Evolutionary conservation across 2,888 invertebrate genomes (phyloP).

Genomic region (Macrophya annulata): DNA sequence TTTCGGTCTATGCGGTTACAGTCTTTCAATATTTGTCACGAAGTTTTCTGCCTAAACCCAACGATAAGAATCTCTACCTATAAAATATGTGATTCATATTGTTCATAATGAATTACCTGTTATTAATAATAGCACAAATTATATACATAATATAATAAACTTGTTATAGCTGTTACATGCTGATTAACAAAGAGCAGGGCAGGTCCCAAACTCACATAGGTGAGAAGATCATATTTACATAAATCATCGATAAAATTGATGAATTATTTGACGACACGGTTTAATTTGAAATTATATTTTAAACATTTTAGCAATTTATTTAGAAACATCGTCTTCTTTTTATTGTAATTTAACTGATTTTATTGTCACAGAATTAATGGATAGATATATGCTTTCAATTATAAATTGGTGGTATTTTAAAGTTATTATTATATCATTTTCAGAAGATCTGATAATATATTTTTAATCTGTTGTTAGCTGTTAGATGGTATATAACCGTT

Average conservation of each 20-base stretch:
- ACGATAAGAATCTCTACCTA: conserved; percentile 7
- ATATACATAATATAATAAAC: conserved; percentile 15
- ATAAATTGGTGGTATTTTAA: neutral
- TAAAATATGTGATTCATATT: conserved; percentile 6
- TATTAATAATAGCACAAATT: conserved; percentile 47
- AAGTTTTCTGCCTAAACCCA: neutral
- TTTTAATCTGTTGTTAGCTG: neutral
- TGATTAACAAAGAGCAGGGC: conserved; percentile 1
- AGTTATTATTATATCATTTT: neutral
- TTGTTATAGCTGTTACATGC: conserved; percentile 33
- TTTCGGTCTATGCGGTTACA: neutral
- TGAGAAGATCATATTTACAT: neutral
- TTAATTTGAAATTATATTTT: neutral
- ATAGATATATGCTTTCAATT: neutral
- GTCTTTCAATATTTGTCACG: neutral
- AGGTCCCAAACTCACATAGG: conserved; percentile 7
- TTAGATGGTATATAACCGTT: neutral
- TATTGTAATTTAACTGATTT: neutral
- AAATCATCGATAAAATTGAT: conserved; percentile 17
- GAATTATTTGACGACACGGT: neutral
- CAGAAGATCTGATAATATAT: conserved; percentile 22
- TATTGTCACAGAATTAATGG: neutral
- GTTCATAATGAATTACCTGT: conserved; percentile 1
- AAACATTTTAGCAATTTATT: neutral
- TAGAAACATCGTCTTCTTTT: neutral